Evolutionary conservation across 2,888 invertebrate species (phyloP).

Genomic region (Chrysomela aeneicollis): DNA sequence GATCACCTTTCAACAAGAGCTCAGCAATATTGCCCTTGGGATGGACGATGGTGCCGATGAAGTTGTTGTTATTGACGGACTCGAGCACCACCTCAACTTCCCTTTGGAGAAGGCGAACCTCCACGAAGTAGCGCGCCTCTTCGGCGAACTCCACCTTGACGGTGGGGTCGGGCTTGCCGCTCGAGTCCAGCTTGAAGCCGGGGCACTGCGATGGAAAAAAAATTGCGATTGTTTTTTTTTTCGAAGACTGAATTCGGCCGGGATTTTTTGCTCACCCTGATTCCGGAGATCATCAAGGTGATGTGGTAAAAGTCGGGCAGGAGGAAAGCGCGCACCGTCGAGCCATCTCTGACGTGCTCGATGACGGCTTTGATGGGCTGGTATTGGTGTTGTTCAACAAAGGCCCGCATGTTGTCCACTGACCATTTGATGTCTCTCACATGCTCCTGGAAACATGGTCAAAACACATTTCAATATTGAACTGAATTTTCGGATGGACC

Average conservation of each 20-base stretch:
- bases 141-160: constrained; percentile 78
- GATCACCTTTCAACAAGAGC: constrained; percentile 66
- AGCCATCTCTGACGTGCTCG: constrained; percentile 97
- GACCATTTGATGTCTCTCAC: constrained; percentile 89
- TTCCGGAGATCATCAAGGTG: constrained; percentile 95
- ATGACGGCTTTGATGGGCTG: constrained; percentile 92
- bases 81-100: constrained; percentile 91
- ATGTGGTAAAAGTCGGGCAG: constrained; percentile 91
- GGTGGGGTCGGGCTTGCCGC: constrained; percentile 74
- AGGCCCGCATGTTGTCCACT: constrained; percentile 78
- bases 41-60: constrained; percentile 92
- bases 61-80: constrained; percentile 90
- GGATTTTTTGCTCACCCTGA: constrained; percentile 68
- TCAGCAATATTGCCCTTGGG: constrained; percentile 90
- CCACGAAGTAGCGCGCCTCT: constrained; percentile 94
- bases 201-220: constrained; percentile 68
- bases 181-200: constrained; percentile 79
- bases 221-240: background rate
- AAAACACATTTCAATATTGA: too few species aligned
- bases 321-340: constrained; percentile 91
- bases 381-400: constrained; percentile 85
- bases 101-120: constrained; percentile 88
- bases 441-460: constrained; percentile 69
- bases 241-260: too few species aligned
- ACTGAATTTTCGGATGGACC: too few species aligned